Conservation (phyloP, 2,113 vertebrate species). For the Aplodontia rufa region DNA sequence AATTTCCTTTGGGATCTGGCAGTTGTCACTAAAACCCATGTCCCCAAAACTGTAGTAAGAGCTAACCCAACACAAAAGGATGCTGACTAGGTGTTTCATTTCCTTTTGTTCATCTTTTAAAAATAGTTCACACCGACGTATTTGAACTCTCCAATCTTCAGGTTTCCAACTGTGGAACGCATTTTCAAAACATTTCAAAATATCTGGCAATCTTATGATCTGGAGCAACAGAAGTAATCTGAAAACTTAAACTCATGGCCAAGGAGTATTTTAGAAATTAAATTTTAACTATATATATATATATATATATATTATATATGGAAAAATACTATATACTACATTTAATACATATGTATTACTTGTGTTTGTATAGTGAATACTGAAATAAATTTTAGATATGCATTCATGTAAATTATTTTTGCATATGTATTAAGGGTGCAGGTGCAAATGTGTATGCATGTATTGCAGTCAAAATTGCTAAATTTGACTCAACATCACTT, state of each 20-base stretch:
- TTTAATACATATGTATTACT: background rate
- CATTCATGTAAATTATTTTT: background rate
- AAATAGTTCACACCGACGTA: background rate
- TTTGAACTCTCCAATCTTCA: background rate
- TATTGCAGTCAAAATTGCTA: background rate
- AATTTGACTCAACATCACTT: background rate
- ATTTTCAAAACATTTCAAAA: background rate
- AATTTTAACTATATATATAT: background rate
- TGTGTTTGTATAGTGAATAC: background rate
- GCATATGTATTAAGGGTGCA: background rate
- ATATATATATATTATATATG: background rate
- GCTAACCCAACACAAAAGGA: background rate
- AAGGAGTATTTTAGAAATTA: background rate
- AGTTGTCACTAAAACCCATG: background rate
- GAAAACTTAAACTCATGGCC: background rate
- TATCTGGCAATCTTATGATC: background rate
- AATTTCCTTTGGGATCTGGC: background rate
- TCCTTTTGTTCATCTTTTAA: background rate
- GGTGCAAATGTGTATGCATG: background rate
- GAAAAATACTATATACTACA: background rate
- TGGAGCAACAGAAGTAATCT: background rate
- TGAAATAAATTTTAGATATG: background rate
- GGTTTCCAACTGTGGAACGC: background rate
- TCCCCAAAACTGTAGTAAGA: background rate
- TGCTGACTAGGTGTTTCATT: background rate